Evolutionary conservation across 2,113 vertebrate species (phyloP), one percentile per base, ranked within the genome.

Genomic region (Salvator merianae): DNA sequence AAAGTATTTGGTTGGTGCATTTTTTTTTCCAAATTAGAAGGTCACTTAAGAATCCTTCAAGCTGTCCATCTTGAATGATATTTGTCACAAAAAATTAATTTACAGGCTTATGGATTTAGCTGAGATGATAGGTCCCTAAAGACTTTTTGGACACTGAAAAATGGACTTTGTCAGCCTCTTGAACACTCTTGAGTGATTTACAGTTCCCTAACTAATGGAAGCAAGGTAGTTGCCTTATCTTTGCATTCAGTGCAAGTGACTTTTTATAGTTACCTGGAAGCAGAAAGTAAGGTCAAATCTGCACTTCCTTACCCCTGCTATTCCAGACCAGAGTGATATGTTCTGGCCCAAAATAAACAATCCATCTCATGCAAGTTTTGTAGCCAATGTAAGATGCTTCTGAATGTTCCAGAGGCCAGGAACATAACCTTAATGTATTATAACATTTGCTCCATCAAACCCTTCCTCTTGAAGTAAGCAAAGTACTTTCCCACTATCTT

Each of bases 31-130:
- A 84, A 65, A 79, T 9, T 1, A 76, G 82, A 89, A 93, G 88
- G 85, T 91, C 62, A 90, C 84, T 91, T 89, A n/a, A 81, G 89
- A 90, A 91, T 87, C 86, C 55, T 90, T 86, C 80, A 83, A 34
- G 30, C 80, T 90, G 83, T 84, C 86, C 83, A 89, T 91, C 91
- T 88, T 84, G 83, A 92, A 89, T 82, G 7, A 88, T 93, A 94
- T 85, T 91, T 89, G 81, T 89, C 74, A 91, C 40, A 30, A 90
- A 84, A 91, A 93, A 92, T 90, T 91, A 90, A 93, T 93, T 93
- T 90, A 83, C 53, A 83, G 36, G 59, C 70, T 84, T 88, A 86
- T 59, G 4, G 78, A 90, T 72, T 91, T 62, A 70, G 55, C 77
- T 90, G 89, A 88, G 90, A 89, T 87, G 71, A 92, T 79, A 80